Base-by-base conservation (phyloP, 2,113 vertebrate genomes). In the Oryzias javanicus region DNA sequence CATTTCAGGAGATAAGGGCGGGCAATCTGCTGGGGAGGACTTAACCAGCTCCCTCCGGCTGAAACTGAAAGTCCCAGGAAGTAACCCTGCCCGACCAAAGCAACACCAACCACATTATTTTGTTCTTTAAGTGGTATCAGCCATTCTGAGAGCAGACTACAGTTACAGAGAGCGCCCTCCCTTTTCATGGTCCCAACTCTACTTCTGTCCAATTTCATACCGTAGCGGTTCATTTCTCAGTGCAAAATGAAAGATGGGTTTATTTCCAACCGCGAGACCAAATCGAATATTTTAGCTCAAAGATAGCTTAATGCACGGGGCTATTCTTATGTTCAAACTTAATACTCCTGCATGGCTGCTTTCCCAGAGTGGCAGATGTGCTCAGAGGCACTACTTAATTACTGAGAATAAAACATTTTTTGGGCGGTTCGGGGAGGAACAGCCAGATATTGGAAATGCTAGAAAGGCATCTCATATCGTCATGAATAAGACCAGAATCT, bases 1-100 rank as follows among this genome's bases (percentile, higher is more conserved):
- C 88, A 85, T 86, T 90, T 85, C 75, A 63, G 74, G 76, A 89
- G 86, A 90, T 90, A 90, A 89, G 79, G 79, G 80, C 59, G 70
- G 69, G 74, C 86, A 89, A 85, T 86, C 82, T 86, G 82, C 81
- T 75, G 78, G 85, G 41, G 70, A 84, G 65, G 86, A 86, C 83
- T 89, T 87, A 86, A 85, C 81, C 81, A 78, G 81, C 79, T 79
- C 88, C 86, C 85, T 51, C 49, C 83, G 79, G 82, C 79, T 79
- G 69, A 49, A 69, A 78, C 79, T 64, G 64, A 82, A 67, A 85
- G 55, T 14, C 14, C 64, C 50, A 62, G 41, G 64, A 64, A 73
- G n/a, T 15, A 18, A 22, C 65, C 67, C 61, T 49, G 20, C 60
- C 67, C 64, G 22, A 45, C 45, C 61, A 68, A n/a, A 16, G 67